Percentiles rank a stretch among this genome's conserved stretches.
These are phyloP conservation scores for Lasiurus borealis DNA, from an alignment of 2,113 vertebrate species.

Conservation along the genomic window DNA sequence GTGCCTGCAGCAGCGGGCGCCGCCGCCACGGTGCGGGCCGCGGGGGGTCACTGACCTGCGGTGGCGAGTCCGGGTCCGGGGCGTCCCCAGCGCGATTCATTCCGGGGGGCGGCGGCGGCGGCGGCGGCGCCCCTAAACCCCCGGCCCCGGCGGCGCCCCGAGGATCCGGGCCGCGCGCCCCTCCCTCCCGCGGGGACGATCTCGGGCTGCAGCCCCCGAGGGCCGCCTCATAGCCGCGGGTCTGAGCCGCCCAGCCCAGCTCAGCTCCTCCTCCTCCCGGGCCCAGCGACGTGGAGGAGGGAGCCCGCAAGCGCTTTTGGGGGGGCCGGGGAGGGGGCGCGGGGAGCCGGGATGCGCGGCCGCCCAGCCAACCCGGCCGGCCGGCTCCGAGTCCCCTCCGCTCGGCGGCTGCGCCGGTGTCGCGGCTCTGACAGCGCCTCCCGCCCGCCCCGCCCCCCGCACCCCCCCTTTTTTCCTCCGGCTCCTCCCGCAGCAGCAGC, in stretches of 20 bases:
- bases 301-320: background rate
- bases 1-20: background rate
- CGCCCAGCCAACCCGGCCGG: conserved; percentile 73
- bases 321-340: conserved; percentile 48
- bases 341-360: conserved; percentile 75
- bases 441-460: conserved; percentile 78
- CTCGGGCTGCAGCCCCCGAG: conserved; percentile 45
- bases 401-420: conserved; percentile 90
- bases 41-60: conserved; percentile 90
- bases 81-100: conserved; percentile 88
- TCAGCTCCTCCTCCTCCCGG: conserved; percentile 27
- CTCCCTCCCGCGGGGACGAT: conserved; percentile 11
- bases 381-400: conserved; percentile 85
- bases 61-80: conserved; percentile 87
- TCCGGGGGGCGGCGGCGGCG: conserved; percentile 50
- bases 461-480: background rate
- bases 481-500: background rate
- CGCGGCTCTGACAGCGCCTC: conserved; percentile 87
- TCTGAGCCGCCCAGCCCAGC: too few species aligned
- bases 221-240: conserved; percentile 72
- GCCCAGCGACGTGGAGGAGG: conserved; percentile 29
- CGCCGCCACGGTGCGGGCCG: background rate
- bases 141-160: conserved; percentile 78
- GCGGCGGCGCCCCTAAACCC: conserved; percentile 88
- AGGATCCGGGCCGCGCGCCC: conserved; percentile 54